phyloP scores from a whole-genome alignment of 2,113 vertebrate species.

The Oryzias javanicus region DNA sequence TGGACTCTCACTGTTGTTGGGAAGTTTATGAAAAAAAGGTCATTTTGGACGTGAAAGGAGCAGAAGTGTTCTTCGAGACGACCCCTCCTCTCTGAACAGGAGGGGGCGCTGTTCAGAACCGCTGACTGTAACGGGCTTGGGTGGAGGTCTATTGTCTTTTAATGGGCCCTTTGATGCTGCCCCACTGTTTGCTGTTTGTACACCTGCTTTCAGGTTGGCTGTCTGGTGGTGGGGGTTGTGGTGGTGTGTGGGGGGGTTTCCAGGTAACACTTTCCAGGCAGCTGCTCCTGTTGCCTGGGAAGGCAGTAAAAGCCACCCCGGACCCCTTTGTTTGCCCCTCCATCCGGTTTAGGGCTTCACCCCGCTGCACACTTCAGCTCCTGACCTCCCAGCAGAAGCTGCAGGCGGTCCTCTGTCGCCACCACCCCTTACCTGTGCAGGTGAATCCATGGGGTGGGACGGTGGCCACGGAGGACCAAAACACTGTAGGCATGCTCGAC shows the following conservation, averaged over 20 bases:
- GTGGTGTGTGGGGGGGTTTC: slow-evolving; percentile 10
- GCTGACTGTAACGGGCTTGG: not conserved
- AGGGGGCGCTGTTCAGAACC: slow-evolving; percentile 51
- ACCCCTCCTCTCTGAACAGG: slow-evolving; percentile 9
- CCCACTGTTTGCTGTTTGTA: slow-evolving; percentile 77
- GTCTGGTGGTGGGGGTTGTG: slow-evolving; percentile 35
- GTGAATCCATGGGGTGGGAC: no score
- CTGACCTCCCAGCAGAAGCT: slow-evolving; percentile 41
- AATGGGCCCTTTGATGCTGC: slow-evolving; percentile 79
- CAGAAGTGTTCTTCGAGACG: no score
- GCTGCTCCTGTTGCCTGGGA: slow-evolving; percentile 70
- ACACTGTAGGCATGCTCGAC: no score
- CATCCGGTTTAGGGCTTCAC: slow-evolving; percentile 56
- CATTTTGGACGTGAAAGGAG: no score
- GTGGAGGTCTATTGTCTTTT: slow-evolving; percentile 75
- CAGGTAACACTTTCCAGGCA: slow-evolving; percentile 77
- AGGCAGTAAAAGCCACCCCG: slow-evolving; percentile 68
- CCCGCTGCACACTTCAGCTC: slow-evolving; percentile 10
- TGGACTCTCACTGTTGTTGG: not conserved
- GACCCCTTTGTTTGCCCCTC: slow-evolving; percentile 70
- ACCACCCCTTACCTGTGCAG: no score
- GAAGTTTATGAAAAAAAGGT: no score
- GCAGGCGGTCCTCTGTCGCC: slow-evolving; percentile 27
- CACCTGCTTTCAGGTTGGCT: slow-evolving; percentile 74
- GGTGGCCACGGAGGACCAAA: no score